Conservation (phyloP, 2,888 invertebrate genomes). For the Eristalis arbustorum region DNA sequence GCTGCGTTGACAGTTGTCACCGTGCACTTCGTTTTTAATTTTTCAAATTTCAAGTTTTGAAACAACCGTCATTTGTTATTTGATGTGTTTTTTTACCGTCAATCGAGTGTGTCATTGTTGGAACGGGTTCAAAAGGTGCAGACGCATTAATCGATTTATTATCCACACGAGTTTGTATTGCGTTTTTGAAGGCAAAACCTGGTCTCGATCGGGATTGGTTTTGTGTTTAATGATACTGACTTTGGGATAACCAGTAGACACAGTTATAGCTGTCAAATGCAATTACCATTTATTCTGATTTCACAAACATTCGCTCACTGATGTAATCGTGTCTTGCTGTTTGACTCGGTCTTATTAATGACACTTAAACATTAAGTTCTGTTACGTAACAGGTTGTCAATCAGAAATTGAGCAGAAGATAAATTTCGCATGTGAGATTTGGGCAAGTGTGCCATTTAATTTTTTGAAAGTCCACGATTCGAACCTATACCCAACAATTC, state of each 20-base stretch:
- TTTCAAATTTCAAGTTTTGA: not conserved
- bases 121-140: not conserved
- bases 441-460: too few species aligned
- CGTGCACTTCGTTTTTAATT: not conserved
- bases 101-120: not conserved
- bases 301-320: not conserved
- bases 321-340: not conserved
- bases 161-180: not conserved
- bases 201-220: not conserved
- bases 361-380: too few species aligned
- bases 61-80: not conserved
- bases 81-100: not conserved
- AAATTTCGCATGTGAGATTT: too few species aligned
- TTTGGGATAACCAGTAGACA: not conserved
- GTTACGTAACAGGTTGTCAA: too few species aligned
- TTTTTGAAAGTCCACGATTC: too few species aligned
- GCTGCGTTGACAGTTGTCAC: not conserved
- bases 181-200: not conserved
- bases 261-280: not conserved
- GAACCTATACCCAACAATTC: too few species aligned
- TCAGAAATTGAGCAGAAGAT: too few species aligned
- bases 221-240: not conserved
- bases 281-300: not conserved
- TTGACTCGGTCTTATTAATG: too few species aligned
- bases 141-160: not conserved